Base-by-base conservation (phyloP, 2,113 vertebrate species). In the Cyanistes caeruleus region DNA sequence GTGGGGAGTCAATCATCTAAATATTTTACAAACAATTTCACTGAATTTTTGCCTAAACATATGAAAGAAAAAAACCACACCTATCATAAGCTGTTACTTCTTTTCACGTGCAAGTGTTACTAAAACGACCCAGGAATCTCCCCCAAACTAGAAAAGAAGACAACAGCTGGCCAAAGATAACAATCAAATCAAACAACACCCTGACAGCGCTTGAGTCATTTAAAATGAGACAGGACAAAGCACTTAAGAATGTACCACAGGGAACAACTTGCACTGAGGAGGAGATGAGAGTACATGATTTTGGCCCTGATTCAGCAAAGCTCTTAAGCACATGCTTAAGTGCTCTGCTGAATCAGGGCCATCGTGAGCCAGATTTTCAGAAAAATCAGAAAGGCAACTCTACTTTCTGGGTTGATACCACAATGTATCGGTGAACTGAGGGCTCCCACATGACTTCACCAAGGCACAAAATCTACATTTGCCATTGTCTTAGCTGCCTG, bases 171-270 rank as follows among this genome's bases (percentile, higher is more conserved):
- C 96, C 95, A 96, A 96, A 96, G 95, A 97, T 95, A 97, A 96
- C 90, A 96, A 96, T 94, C 93, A 90, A 96, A 96, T 97, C 96
- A 96, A 97, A 97, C 96, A 97, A 96, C 96, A 97, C 96, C 86
- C 96, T 96, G 94, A 96, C 80, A 93, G 83, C 31, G 76, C 95
- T 82, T 96, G 96, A 97, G 90, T 97, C 88, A 96, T 96, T 97
- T 96, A 96, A 95, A 96, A 95, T 10, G 80, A 97, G 96, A 96
- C 95, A 96, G 95, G 92, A 97, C 96, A 94, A 97, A 97, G 93
- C 95, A 95, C 95, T 95, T 89, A 97, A 97, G 95, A 97, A 96
- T 97, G 96, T 93, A 96, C 93, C 95, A 89, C 49, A 81, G 86
- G 80, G 96, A 97, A 96, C 93, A 96, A 90, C 96, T 90, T 96